Evolutionary conservation across 2,888 invertebrate species (phyloP), one percentile per base, ranked within the genome.

Genomic region (Craniophora ligustri): DNA sequence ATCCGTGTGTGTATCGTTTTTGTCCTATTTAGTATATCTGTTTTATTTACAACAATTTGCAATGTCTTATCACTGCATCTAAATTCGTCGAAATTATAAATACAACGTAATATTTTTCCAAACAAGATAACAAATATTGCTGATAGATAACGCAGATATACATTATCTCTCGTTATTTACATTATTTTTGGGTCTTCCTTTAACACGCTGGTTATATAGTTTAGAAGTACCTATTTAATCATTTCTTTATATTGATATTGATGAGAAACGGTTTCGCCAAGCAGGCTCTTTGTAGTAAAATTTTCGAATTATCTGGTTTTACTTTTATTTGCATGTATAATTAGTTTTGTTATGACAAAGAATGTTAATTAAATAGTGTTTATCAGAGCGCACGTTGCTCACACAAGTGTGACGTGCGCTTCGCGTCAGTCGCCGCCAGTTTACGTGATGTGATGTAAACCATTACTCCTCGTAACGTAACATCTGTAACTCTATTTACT

Each of bases 401-500:
- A 39, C 46, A 50, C 21, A 11, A 41, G 60, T 32, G 46, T 49
- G 67, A 42, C 48, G 23, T 13, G 15, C 31, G 6, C 8, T 19
- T 4, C 7, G 45, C 28, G 28, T 6, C n/a, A n/a, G n/a, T n/a
- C 28, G 51, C 11, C 39, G 34, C 19, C 32, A n/a, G 26, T 16
- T 32, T 14, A 42, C 31, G 49, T 41, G 48, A 46, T 38, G 54
- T 41, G 50, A 39, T 26, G 39, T 31, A 16, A 30, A 11, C 40
- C 15, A 19, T 50, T 42, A 46, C 30, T n/a, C n/a, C 36, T 36
- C 35, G 19, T 26, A 31, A 32, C 48, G n/a, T 10, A 21, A 38
- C 38, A 47, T 32, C 36, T 50, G 54, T 45, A 38, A 49, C 41
- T 28, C 18, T 16, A 38, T 35, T 48, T 41, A 54, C 53, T 47